Base-by-base conservation (phyloP, 2,113 vertebrate species). In the Caranx ignobilis region DNA sequence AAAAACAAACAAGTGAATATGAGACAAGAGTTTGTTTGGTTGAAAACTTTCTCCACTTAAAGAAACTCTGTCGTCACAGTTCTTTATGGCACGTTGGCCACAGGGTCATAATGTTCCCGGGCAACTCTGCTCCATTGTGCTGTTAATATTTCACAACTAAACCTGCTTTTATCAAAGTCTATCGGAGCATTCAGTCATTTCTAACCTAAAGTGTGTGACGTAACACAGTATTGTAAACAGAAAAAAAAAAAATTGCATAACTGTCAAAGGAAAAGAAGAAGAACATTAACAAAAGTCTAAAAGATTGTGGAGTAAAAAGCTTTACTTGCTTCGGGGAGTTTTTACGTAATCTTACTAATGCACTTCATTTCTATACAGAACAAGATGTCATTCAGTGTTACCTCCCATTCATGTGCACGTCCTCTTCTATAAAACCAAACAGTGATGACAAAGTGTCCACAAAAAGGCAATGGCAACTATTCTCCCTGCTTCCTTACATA, bases 271-370 rank as follows among this genome's bases (percentile, higher is more conserved):
- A 41, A 60, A 67, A 73, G 0, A 71, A 8, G 0, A 68, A 5
- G 50, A 26, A 72, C 47, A 60, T 54, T 73, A 64, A n/a, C 19
- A 73, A 85, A 79, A 43, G 41, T 60, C 50, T 71, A 5, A 68
- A n/a, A 62, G 4, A 31, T 41, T 55, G n/a, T 64, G 19, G 5
- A 55, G 31, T 67, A 71, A 74, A 74, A 82, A 77, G 73, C 80
- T 41, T 79, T 1, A 56, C 16, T 83, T 62, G 79, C 83, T 83
- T 86, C 16, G 78, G 77, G 81, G 80, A 60, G 19, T 32, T 62
- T 10, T 85, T 81, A 84, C 56, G 61, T 77, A 85, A 82, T 85
- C 34, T 32, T 31, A 62, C 19, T 73, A 85, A 80, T 83, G 78
- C 65, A 64, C 62, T 82, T 59, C 34, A 79, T 77, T 73, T 85